These are phyloP conservation scores for Drosophila miranda DNA, from an alignment of 1,140 invertebrate genomes.

Conservation along the genomic window DNA sequence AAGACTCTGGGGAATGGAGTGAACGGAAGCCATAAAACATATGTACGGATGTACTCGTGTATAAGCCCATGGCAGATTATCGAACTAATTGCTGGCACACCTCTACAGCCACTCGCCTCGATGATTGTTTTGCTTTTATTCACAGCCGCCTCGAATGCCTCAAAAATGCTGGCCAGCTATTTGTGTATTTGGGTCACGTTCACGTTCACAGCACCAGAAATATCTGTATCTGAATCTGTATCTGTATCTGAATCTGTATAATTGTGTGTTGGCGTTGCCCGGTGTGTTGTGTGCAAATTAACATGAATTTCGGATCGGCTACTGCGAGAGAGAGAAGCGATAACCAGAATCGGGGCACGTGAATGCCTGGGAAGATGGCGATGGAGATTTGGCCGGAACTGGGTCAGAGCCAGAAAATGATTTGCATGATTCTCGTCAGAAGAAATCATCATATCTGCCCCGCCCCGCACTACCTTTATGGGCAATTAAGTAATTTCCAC, in stretches of 20 bases:
- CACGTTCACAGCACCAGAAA: conserved; percentile 12
- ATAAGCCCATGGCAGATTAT: conserved; percentile 19
- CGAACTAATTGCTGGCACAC: conserved; percentile 37
- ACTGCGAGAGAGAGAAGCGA: conserved; percentile 30
- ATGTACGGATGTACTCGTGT: conserved; percentile 48
- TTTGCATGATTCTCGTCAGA: conserved; percentile 66
- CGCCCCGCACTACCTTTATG: conserved; percentile 20
- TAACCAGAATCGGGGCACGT: conserved; percentile 50
- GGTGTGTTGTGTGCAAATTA: conserved; percentile 66
- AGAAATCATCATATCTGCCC: conserved; percentile 7
- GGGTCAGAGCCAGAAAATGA: conserved; percentile 62
- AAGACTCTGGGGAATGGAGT: conserved; percentile 33
- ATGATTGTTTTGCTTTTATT: conserved; percentile 42
- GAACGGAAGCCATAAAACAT: conserved; percentile 74
- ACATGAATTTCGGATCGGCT: conserved; percentile 66
- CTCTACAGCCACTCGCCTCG: conserved; percentile 29
- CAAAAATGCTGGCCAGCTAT: conserved; percentile 46
- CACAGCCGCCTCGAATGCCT: conserved; percentile 21
- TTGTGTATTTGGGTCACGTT: conserved; percentile 79
- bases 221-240: conserved; percentile 44
- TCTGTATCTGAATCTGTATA: conserved; percentile 21
- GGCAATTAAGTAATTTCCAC: conserved; percentile 77
- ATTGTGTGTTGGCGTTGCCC: conserved; percentile 62
- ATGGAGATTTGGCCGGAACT: conserved; percentile 35
- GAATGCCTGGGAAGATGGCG: conserved; percentile 45